Conservation (phyloP, 2,797 vertebrate species). For the Heliangelus exortis region DNA sequence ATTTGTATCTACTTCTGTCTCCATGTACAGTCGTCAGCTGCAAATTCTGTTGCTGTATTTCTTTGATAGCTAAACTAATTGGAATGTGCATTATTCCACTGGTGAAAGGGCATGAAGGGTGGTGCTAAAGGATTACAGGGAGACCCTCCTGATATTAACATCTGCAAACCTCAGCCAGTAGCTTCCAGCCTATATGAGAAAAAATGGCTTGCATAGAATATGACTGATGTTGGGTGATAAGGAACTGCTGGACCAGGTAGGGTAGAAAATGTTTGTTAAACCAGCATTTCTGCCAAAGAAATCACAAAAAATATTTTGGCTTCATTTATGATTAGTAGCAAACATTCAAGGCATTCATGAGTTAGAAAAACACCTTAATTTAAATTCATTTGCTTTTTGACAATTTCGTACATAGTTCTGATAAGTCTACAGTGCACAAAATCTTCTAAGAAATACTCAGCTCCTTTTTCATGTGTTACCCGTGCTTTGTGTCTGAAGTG, state of each 20-base stretch:
- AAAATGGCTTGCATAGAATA: neutral
- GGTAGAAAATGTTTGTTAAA: neutral
- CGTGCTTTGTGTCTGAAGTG: neutral
- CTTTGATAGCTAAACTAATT: neutral
- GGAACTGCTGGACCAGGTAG: neutral
- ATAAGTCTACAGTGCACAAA: neutral
- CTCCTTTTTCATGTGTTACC: neutral
- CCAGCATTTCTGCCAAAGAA: neutral
- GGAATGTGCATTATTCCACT: neutral
- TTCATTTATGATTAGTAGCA: neutral
- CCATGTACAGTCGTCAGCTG: neutral
- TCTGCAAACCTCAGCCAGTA: neutral
- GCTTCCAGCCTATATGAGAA: neutral
- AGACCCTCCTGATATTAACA: neutral
- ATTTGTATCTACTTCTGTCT: neutral
- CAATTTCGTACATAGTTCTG: neutral
- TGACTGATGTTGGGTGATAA: neutral
- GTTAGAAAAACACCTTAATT: neutral
- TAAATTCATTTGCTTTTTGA: neutral
- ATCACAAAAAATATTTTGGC: neutral
- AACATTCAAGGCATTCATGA: neutral
- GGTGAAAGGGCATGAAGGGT: neutral
- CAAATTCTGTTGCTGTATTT: neutral
- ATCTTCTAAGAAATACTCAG: neutral
- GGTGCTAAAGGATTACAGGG: neutral